Percentiles rank a stretch among this genome's conserved stretches.
Conservation (phyloP, 2,888 invertebrate genomes). For the Monoplex corrugatus region DNA sequence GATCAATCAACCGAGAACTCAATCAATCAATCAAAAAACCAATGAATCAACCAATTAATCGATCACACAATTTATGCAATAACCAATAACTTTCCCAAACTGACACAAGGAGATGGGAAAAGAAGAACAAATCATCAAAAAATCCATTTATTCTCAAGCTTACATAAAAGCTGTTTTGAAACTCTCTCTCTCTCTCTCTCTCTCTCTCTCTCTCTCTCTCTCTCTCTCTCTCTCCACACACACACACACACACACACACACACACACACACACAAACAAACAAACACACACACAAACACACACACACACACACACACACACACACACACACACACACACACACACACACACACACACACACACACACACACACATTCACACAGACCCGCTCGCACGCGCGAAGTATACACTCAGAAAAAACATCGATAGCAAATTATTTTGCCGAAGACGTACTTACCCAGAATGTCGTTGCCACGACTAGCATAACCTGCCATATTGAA, state of each 20-base stretch:
- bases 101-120: neutral
- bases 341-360: neutral
- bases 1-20: neutral
- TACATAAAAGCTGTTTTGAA: neutral
- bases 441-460: constrained; percentile 74
- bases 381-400: neutral
- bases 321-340: neutral
- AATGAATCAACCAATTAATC: too few relatives aligned
- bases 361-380: neutral
- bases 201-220: too few relatives aligned
- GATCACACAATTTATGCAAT: neutral
- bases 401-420: neutral
- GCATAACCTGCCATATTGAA: constrained; percentile 77
- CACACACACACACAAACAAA: neutral
- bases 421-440: too few relatives aligned
- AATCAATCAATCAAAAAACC: too few relatives aligned
- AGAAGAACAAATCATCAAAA: neutral
- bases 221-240: neutral
- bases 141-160: too few relatives aligned
- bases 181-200: neutral
- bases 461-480: constrained; percentile 70
- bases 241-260: constrained; percentile 24
- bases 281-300: neutral
- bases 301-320: neutral
- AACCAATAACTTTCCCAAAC: neutral